Conservation (phyloP, 2,888 invertebrate genomes). For the Bedellia somnulentella region DNA sequence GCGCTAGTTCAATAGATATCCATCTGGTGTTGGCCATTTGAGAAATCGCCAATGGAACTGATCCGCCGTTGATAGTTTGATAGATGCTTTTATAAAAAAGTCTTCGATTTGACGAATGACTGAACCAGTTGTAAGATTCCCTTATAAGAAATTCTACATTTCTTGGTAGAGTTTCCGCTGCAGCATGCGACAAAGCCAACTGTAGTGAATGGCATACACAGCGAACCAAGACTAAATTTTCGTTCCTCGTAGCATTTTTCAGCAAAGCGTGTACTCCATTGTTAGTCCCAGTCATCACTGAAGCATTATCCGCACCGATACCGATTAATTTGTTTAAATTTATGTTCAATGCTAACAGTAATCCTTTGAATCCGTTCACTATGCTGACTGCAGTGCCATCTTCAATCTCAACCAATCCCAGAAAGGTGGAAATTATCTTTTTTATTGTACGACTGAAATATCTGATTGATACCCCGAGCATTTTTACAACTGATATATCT, state of each 20-base stretch:
- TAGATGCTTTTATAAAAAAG: slow-evolving; percentile 14
- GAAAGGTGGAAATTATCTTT: too few species aligned
- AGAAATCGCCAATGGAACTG: slow-evolving; percentile 17
- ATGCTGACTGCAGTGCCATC: too few species aligned
- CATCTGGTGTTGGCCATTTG: slow-evolving; percentile 14
- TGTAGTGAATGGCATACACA: slow-evolving; percentile 17
- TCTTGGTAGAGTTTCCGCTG: slow-evolving; percentile 15
- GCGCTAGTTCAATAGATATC: slow-evolving; percentile 18
- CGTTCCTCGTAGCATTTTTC: slow-evolving; percentile 12
- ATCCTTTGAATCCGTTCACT: too few species aligned
- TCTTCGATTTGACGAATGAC: too few species aligned
- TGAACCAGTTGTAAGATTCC: slow-evolving; percentile 21
- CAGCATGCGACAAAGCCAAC: slow-evolving; percentile 16
- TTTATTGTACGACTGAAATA: too few species aligned
- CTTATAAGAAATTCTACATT: slow-evolving; percentile 17
- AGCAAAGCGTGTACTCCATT: slow-evolving; percentile 16
- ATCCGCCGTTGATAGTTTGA: slow-evolving; percentile 15
- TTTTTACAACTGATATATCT: too few species aligned
- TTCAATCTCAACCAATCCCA: too few species aligned
- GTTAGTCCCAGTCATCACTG: slow-evolving; percentile 18
- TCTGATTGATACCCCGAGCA: too few species aligned
- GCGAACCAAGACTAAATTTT: too few species aligned
- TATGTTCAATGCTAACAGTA: too few species aligned
- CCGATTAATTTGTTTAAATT: slow-evolving; percentile 15
- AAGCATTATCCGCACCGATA: slow-evolving; percentile 20